phyloP scores from a whole-genome alignment of 2,888 invertebrate genomes.

The Eumerus sabulonum region DNA sequence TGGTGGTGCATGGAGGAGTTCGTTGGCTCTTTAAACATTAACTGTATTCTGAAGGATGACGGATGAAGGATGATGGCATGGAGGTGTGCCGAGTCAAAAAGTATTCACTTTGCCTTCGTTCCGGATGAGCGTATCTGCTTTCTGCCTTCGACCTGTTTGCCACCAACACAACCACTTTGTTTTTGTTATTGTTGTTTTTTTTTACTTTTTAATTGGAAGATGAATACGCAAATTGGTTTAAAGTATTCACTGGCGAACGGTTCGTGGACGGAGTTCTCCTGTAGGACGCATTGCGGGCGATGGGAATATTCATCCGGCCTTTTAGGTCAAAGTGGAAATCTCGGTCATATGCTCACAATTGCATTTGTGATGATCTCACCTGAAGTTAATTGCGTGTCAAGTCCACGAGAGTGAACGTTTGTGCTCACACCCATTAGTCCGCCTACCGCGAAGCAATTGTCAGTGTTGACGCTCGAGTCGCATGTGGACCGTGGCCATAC shows the following conservation, averaged over 20 bases:
- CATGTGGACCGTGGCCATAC: too few species aligned
- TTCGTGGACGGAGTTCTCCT: too few species aligned
- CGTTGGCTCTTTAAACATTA: conserved; percentile 49
- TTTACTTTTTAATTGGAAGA: conserved; percentile 52
- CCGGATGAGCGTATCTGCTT: too few species aligned
- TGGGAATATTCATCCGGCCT: conserved; percentile 3
- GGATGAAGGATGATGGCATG: too few species aligned
- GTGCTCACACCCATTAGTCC: conserved; percentile 7
- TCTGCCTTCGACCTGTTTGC: too few species aligned
- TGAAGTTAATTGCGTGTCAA: conserved; percentile 68
- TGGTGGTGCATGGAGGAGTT: conserved; percentile 23
- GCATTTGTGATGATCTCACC: conserved; percentile 57
- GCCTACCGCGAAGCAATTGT: conserved; percentile 17
- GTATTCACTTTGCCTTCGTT: conserved; percentile 25
- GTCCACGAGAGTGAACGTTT: conserved; percentile 41
- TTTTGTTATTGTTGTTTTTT: too few species aligned
- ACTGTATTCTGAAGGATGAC: conserved; percentile 21
- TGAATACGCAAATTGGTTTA: conserved; percentile 58
- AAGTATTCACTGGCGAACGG: conserved; percentile 12
- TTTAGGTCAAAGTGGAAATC: conserved; percentile 58
- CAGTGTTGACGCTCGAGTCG: too few species aligned
- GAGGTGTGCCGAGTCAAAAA: conserved; percentile 8
- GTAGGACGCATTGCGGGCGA: conserved; percentile 52
- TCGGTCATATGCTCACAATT: conserved; percentile 54
- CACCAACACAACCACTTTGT: too few species aligned